A percentile compares a stretch with the other conserved stretches of the same genome.
phyloP scores from a whole-genome alignment of 2,797 vertebrate genomes.

The Toxotes lorentzi region DNA sequence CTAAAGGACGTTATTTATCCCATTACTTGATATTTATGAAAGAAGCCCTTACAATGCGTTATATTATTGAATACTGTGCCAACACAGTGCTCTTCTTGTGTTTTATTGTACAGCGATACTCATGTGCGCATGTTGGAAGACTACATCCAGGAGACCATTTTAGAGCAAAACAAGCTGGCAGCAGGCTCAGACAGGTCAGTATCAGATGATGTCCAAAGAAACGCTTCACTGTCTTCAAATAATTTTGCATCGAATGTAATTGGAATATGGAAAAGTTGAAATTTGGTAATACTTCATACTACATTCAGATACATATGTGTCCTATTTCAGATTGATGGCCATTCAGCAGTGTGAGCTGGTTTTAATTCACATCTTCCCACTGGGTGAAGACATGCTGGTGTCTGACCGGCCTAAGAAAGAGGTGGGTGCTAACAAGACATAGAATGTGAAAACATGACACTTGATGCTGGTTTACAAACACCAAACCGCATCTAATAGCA shows the following conservation, averaged over 20 bases:
- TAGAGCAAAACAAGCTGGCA: constrained; percentile 97
- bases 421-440: constrained; percentile 77
- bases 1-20: neutral
- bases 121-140: constrained; percentile 99
- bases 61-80: neutral
- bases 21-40: neutral
- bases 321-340: constrained; percentile 90
- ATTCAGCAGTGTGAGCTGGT: constrained; percentile 98
- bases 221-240: neutral
- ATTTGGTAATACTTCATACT: neutral
- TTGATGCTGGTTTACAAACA: neutral
- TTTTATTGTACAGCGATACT: constrained; percentile 89
- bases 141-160: constrained; percentile 96
- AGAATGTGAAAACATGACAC: neutral
- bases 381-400: constrained; percentile 96
- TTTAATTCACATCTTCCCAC: constrained; percentile 95
- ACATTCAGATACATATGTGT: neutral
- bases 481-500: neutral
- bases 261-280: neutral
- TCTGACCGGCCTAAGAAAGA: constrained; percentile 97
- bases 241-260: neutral
- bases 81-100: neutral
- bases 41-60: neutral
- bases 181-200: constrained; percentile 97
- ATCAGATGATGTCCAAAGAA: neutral